Evolutionary conservation across 2,888 invertebrate genomes (phyloP).

Genomic region (Tinea semifulvella): DNA sequence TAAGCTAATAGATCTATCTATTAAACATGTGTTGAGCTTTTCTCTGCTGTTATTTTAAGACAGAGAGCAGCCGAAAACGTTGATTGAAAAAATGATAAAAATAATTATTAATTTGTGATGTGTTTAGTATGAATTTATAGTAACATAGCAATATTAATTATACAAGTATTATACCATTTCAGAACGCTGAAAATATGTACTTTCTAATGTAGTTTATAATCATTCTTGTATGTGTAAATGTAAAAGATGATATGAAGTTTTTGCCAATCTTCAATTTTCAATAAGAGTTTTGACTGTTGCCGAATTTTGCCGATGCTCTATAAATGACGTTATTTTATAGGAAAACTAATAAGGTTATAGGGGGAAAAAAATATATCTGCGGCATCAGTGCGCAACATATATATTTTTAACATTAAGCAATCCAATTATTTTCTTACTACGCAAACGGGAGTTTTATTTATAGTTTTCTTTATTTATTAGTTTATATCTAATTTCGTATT

Average conservation of each 20-base stretch:
- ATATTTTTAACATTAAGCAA: too few relatives aligned
- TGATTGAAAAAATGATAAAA: background rate
- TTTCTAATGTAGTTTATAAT: background rate
- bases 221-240: background rate
- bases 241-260: background rate
- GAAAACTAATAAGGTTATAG: too few relatives aligned
- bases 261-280: too few relatives aligned
- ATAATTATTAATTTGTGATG: background rate
- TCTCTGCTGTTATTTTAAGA: background rate
- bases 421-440: too few relatives aligned
- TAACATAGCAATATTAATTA: background rate
- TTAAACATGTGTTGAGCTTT: background rate
- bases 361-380: too few relatives aligned
- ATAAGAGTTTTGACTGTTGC: too few relatives aligned
- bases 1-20: background rate
- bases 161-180: background rate
- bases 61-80: background rate
- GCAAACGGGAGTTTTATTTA: too few relatives aligned
- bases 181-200: background rate
- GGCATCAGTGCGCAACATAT: too few relatives aligned
- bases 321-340: too few relatives aligned
- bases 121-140: background rate
- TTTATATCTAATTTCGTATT: too few relatives aligned
- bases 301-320: too few relatives aligned
- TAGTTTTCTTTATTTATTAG: too few relatives aligned